A percentile compares a stretch with the other conserved stretches of the same genome.
phyloP scores from a whole-genome alignment of 2,113 vertebrate genomes.

The Oostethus manadensis region DNA sequence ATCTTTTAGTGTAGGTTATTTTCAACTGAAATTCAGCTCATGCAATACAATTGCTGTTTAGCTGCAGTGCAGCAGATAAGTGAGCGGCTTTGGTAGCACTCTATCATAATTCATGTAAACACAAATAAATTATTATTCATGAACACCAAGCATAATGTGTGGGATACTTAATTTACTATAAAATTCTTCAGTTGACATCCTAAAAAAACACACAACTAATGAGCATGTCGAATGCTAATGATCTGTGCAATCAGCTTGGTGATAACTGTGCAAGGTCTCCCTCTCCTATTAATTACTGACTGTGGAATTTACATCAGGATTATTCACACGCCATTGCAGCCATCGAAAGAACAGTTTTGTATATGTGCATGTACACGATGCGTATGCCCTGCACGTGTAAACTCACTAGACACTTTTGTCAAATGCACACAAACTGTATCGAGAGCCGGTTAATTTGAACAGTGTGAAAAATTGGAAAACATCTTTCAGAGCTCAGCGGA shows the following conservation, averaged over 20 bases:
- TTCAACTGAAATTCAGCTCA: not conserved
- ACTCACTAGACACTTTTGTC: too few relatives aligned
- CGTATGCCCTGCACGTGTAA: too few relatives aligned
- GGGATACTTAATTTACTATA: too few relatives aligned
- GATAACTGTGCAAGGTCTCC: not conserved
- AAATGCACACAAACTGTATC: too few relatives aligned
- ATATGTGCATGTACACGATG: too few relatives aligned
- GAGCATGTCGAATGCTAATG: not conserved
- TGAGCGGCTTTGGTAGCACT: not conserved
- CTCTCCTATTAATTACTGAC: not conserved
- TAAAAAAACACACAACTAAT: not conserved
- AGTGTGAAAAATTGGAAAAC: too few relatives aligned
- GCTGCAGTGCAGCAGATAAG: not conserved
- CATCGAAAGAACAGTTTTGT: too few relatives aligned
- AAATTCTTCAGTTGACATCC: too few relatives aligned
- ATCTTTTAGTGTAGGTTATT: not conserved
- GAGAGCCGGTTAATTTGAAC: too few relatives aligned
- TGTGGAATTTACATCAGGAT: not conserved
- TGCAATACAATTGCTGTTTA: not conserved
- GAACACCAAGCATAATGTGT: not conserved
- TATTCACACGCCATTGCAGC: not conserved
- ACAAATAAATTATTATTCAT: conserved; percentile 3
- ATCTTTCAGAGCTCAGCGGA: too few relatives aligned
- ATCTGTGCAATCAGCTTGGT: not conserved
- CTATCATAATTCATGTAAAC: conserved; percentile 6